Evolutionary conservation across 1,140 invertebrate genomes (phyloP), one percentile per base, ranked within the genome.

Genomic region (Macrotrachela quadricornifera): DNA sequence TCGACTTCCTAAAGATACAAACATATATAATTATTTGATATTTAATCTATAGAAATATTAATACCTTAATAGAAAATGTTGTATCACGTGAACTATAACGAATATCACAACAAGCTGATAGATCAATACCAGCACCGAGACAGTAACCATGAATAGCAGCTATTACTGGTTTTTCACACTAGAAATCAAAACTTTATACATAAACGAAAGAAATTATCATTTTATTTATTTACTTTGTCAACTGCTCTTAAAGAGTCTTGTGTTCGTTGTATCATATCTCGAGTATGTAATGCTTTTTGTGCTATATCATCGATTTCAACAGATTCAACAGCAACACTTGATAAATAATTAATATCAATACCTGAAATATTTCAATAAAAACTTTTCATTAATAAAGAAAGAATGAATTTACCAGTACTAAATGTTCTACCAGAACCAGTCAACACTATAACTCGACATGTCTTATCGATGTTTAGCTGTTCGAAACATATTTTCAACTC

Each of bases 41-140:
- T 30, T 30, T 30, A 30, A 30, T 30, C 21, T 30, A 30, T 2
- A n/a, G n/a, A n/a, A 30, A 30, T 30, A 30, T 69, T 49, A 80
- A 80, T 74, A 91, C 85, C 68, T 87, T 88, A 10, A 91, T 77
- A 73, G 82, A 79, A 66, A 95, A 96, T 75, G 79, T 90, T 9
- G 90, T 80, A 72, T 95, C 85, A 57, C 78, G 69, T 1, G 85
- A 78, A 64, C 83, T 87, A 64, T 87, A 91, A 55, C 92, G 76
- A 59, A 96, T 85, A 72, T 96, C 91, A 54, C 82, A 78, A 16
- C 82, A 79, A 40, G 79, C 78, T 41, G 88, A 79, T 55, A 96
- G 69, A 66, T 90, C 80, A 10, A 92, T 75, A 9, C 83, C 91
- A 13, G 77, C 90, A 0, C 91, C 91, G 51, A 95, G 76, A 65